Evolutionary conservation across 2,113 vertebrate genomes (phyloP).

Genomic region (Chiloscyllium plagiosum): DNA sequence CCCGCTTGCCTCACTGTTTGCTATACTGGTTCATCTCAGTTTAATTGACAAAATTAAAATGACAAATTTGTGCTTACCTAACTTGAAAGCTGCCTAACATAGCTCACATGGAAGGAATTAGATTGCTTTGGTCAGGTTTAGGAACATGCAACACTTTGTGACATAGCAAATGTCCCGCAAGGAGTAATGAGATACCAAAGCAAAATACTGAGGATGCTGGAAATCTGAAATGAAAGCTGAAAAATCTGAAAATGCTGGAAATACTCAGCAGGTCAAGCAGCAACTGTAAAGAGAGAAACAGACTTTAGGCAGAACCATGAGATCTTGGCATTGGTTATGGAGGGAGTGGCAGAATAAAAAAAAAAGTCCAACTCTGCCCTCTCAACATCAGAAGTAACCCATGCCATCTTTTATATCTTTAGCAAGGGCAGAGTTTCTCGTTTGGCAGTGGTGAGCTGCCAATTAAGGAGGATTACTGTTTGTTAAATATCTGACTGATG

Average conservation of each 20-base stretch:
- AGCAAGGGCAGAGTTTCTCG: too few relatives aligned
- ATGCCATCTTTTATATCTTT: too few relatives aligned
- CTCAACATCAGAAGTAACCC: too few relatives aligned
- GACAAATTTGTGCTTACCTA: not conserved
- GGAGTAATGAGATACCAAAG: not conserved
- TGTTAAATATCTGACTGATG: too few relatives aligned
- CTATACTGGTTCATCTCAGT: not conserved
- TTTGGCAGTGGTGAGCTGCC: too few relatives aligned
- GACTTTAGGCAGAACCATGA: not conserved
- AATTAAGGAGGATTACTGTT: too few relatives aligned
- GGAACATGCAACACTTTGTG: not conserved
- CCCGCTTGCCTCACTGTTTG: not conserved
- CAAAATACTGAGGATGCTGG: not conserved
- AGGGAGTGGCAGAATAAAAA: too few relatives aligned
- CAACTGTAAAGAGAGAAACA: not conserved
- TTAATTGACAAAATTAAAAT: not conserved
- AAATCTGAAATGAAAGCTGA: not conserved
- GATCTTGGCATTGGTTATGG: too few relatives aligned
- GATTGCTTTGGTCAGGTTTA: not conserved
- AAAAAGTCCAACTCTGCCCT: too few relatives aligned
- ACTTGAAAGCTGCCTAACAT: not conserved
- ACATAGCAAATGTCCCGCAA: not conserved
- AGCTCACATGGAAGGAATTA: not conserved
- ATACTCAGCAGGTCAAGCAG: not conserved
- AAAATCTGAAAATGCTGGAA: not conserved